These are phyloP conservation scores for Agrochola macilenta DNA, from an alignment of 2,888 invertebrate genomes.

Conservation along the genomic window DNA sequence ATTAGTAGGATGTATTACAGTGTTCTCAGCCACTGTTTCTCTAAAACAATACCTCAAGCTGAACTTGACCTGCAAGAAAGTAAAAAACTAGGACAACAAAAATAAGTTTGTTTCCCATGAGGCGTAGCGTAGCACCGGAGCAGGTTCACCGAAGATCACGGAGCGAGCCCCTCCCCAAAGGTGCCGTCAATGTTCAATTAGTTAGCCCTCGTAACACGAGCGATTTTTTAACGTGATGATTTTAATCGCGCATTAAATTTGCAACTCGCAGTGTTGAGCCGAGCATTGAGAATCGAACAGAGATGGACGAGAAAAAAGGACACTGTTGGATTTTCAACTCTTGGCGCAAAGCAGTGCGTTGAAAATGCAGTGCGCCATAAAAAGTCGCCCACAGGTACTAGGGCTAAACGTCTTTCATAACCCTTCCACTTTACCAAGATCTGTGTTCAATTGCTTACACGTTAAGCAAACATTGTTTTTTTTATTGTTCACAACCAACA, in stretches of 20 bases:
- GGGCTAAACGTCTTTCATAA: background rate
- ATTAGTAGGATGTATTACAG: too few species aligned
- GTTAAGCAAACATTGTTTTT: background rate
- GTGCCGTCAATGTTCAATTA: background rate
- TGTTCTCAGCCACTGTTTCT: background rate
- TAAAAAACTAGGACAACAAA: background rate
- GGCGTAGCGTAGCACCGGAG: background rate
- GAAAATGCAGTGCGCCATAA: background rate
- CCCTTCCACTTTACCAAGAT: background rate
- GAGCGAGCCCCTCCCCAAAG: background rate
- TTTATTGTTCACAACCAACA: background rate
- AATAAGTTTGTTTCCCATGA: background rate
- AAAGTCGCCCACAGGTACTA: background rate
- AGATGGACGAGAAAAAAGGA: too few species aligned
- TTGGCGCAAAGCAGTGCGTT: background rate
- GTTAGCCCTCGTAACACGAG: background rate
- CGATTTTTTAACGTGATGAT: background rate
- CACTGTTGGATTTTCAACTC: background rate
- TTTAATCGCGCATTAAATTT: background rate
- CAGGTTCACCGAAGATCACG: background rate
- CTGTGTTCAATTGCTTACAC: background rate
- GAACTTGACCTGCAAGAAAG: background rate
- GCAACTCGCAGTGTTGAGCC: background rate
- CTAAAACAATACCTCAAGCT: background rate
- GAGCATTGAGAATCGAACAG: background rate